Conservation (phyloP, 2,113 vertebrate genomes). For the Peucedramus taeniatus region DNA sequence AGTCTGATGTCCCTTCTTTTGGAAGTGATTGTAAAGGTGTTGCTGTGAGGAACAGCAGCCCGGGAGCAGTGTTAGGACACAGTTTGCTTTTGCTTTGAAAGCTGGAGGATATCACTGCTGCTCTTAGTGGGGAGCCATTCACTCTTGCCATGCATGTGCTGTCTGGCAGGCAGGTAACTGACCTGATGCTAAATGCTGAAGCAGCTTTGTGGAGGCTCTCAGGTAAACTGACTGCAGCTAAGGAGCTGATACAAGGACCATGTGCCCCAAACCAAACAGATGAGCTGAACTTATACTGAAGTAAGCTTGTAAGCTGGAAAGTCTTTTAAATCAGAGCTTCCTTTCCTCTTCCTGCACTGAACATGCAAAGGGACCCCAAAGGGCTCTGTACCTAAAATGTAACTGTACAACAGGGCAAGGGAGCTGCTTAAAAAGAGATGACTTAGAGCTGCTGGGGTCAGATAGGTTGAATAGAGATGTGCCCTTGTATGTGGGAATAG, state of each 20-base stretch:
- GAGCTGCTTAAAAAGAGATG: neutral
- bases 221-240: neutral
- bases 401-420: neutral
- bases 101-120: neutral
- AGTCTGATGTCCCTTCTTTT: neutral
- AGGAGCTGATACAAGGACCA: accelerated
- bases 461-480: neutral
- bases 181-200: neutral
- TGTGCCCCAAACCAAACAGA: neutral
- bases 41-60: neutral
- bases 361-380: neutral
- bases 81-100: neutral
- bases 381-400: neutral
- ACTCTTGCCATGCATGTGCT: accelerated
- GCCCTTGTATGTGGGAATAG: neutral
- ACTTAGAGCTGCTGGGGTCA: neutral
- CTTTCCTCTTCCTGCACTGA: neutral
- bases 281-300: neutral
- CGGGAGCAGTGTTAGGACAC: neutral
- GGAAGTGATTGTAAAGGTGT: neutral
- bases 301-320: neutral
- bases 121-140: neutral
- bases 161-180: neutral
- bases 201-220: neutral
- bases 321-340: neutral